Evolutionary conservation across 2,888 invertebrate species (phyloP).

Genomic region (Acleris emargana): DNA sequence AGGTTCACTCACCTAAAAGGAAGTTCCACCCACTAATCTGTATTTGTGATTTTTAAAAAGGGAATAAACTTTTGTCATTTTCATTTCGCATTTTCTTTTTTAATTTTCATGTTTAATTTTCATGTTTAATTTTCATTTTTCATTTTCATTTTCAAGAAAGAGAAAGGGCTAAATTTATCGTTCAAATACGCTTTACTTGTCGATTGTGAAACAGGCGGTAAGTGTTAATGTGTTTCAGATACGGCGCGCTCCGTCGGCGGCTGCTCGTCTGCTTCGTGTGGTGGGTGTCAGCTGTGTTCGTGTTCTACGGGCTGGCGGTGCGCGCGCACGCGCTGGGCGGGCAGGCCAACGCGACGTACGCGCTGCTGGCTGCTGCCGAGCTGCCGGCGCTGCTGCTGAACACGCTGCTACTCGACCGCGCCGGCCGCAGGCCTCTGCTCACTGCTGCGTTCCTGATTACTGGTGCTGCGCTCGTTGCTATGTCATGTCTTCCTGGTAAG

Average conservation of each 20-base stretch:
- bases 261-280: conserved; percentile 71
- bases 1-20: too few species aligned
- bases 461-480: conserved; percentile 61
- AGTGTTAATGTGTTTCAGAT: conserved; percentile 47
- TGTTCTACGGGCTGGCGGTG: conserved; percentile 77
- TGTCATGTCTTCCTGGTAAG: conserved; percentile 55
- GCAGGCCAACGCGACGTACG: conserved; percentile 67
- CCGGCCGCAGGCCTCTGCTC: conserved; percentile 68
- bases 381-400: conserved; percentile 69
- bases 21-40: too few species aligned
- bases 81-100: too few species aligned
- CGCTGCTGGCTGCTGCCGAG: conserved; percentile 70
- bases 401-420: conserved; percentile 72
- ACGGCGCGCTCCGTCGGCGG: conserved; percentile 66
- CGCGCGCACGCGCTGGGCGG: conserved; percentile 68
- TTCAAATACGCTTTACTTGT: too few species aligned
- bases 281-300: conserved; percentile 76
- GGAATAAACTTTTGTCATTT: too few species aligned
- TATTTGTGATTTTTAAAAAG: too few species aligned
- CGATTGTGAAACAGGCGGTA: too few species aligned
- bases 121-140: too few species aligned
- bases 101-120: too few species aligned
- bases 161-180: too few species aligned
- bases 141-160: too few species aligned
- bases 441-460: conserved; percentile 70